phyloP scores from a whole-genome alignment of 2,113 vertebrate genomes.

The Leucopsar rothschildi region DNA sequence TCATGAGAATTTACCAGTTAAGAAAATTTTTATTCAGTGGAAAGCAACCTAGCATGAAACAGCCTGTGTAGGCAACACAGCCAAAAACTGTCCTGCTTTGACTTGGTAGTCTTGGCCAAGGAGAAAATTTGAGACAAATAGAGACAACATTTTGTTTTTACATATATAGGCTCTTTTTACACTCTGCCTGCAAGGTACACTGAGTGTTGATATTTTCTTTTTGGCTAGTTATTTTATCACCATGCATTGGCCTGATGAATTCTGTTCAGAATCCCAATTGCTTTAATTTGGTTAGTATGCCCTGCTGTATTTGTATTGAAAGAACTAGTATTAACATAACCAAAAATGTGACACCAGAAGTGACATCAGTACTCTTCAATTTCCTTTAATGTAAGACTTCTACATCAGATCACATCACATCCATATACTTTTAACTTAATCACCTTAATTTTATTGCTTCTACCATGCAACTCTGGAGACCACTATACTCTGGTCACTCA shows the following conservation, averaged over 20 bases:
- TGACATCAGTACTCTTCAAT: not conserved
- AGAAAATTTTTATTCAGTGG: conserved; percentile 1
- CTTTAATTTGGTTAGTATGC: not conserved
- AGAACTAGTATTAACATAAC: not conserved
- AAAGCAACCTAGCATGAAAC: not conserved
- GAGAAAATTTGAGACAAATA: not conserved
- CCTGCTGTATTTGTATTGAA: not conserved
- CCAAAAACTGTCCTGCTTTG: not conserved
- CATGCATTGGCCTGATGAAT: not conserved
- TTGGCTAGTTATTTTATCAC: not conserved
- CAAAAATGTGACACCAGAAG: not conserved
- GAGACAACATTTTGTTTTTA: not conserved
- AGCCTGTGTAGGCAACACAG: not conserved
- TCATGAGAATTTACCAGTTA: not conserved
- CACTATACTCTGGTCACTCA: not conserved
- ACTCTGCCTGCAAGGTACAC: not conserved
- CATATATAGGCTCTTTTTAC: not conserved
- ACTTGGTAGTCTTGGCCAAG: not conserved
- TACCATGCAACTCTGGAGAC: not conserved
- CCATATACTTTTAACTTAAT: not conserved
- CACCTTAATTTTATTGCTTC: not conserved
- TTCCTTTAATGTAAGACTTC: not conserved
- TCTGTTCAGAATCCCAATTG: not conserved
- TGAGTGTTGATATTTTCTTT: not conserved
- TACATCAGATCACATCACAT: not conserved